Evolutionary conservation across 2,797 vertebrate genomes (phyloP), one percentile per base, ranked within the genome.

Genomic region (Stomatorhinus walkeri): DNA sequence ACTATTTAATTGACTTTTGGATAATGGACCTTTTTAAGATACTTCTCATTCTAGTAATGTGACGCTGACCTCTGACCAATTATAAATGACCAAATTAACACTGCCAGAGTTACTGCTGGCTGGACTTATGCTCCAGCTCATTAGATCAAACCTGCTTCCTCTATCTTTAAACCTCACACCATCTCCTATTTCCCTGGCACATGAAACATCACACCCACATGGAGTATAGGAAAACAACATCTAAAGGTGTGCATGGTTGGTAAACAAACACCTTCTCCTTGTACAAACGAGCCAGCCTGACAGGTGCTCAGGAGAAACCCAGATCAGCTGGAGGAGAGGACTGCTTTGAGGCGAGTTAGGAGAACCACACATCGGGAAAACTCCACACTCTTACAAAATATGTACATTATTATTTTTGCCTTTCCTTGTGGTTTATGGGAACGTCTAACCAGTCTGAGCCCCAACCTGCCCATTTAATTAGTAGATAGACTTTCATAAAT

Each of bases 181-280:
- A 81, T 81, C 76, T 81, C 16, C 76, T n/a, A 81, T 81, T 81
- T 81, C 76, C 76, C 40, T 81, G 76, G 76, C 76, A 81, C 76
- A 43, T 46, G 76, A 81, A 81, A 81, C 76, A 81, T 81, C 40
- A 43, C 76, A 81, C 76, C 76, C 76, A 81, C 76, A 81, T 81
- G 76, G 76, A 81, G 76, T 81, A 81, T 7, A 81, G 76, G 40
- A 81, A 81, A 81, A 81, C 76, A 81, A 46, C 76, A 81, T 81
- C 76, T 81, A 81, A 81, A 81, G 76, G 40, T 46, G 76, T 81
- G 76, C 76, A 81, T 81, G 76, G 76, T 40, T 81, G 76, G 36
- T 46, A 81, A 46, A 81, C 76, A 81, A 81, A 81, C 76, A 81
- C 76, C 76, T 81, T 81, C 76, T 46, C 36, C 76, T 81, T n/a